A percentile compares a stretch with the other conserved stretches of the same genome.
These are phyloP conservation scores for Syngnathus scovelli DNA, from an alignment of 2,113 vertebrate species.

Conservation along the genomic window DNA sequence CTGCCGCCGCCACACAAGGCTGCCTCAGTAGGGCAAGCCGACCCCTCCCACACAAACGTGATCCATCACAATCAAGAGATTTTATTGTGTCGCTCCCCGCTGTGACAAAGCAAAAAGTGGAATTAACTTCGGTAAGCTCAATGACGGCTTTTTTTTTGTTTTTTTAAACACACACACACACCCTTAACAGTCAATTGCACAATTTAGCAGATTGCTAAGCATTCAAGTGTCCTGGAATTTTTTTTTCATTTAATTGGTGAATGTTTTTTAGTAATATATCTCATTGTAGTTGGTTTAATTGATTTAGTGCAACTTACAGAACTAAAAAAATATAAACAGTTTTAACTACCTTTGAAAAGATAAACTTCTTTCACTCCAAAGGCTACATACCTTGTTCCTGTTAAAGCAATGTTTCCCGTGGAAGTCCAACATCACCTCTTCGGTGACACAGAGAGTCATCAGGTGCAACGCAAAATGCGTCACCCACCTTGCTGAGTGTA, in stretches of 20 bases:
- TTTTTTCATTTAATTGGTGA: neutral
- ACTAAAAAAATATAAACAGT: neutral
- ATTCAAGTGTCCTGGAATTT: neutral
- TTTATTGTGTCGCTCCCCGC: conserved; percentile 59
- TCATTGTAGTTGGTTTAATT: no score
- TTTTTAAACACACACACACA: no score
- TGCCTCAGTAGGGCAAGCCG: conserved; percentile 67
- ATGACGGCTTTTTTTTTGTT: neutral
- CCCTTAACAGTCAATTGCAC: neutral
- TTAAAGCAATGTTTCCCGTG: neutral
- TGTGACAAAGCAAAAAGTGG: conserved; percentile 25
- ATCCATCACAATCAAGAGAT: conserved; percentile 74
- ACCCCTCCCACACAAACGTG: conserved; percentile 74
- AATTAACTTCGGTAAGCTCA: neutral
- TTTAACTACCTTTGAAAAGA: neutral
- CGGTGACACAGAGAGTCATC: conserved; percentile 17
- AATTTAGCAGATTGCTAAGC: neutral
- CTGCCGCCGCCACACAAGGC: conserved; percentile 65
- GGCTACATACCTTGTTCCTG: conserved; percentile 41
- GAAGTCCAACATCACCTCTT: conserved; percentile 8
- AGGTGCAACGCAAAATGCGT: conserved; percentile 36
- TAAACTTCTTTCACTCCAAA: neutral
- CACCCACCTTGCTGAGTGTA: conserved; percentile 22
- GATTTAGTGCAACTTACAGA: neutral
- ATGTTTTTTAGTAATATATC: neutral